Evolutionary conservation across 1,140 invertebrate species (phyloP).

Genomic region (Sycophaga agraensis): DNA sequence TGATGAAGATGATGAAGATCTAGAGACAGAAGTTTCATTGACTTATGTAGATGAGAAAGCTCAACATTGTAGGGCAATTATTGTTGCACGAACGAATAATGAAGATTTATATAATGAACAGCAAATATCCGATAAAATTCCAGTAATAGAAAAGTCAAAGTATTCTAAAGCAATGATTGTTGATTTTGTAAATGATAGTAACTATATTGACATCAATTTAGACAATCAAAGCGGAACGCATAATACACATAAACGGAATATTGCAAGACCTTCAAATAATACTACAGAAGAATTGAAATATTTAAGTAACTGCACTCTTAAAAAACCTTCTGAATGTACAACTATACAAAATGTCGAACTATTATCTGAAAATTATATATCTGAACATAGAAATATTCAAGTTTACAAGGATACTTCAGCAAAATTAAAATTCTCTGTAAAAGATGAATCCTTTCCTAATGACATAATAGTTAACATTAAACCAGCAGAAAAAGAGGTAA

Average conservation of each 20-base stretch:
- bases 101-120: conserved; percentile 13
- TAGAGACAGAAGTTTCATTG: conserved; percentile 33
- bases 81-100: not conserved
- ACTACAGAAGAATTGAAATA: too few relatives aligned
- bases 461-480: not conserved
- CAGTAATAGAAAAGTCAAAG: conserved; percentile 6
- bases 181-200: conserved; percentile 17
- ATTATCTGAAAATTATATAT: too few relatives aligned
- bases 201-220: not conserved
- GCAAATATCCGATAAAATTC: not conserved
- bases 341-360: too few relatives aligned
- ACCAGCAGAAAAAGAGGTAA: conserved; percentile 7
- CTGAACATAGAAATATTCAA: too few relatives aligned
- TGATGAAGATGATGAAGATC: conserved; percentile 28
- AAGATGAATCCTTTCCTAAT: conserved; percentile 9
- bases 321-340: too few relatives aligned
- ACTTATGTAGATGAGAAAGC: conserved; percentile 14
- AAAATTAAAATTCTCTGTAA: too few relatives aligned
- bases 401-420: too few relatives aligned
- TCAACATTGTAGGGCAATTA: conserved; percentile 23
- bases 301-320: too few relatives aligned
- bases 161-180: conserved; percentile 21
- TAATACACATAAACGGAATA: too few relatives aligned
- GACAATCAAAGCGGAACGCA: too few relatives aligned
- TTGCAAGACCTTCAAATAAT: too few relatives aligned